Percentiles rank a stretch among this genome's conserved stretches.
These are phyloP conservation scores for Pseudochromis fuscus DNA, from an alignment of 2,797 vertebrate species.

Conservation along the genomic window DNA sequence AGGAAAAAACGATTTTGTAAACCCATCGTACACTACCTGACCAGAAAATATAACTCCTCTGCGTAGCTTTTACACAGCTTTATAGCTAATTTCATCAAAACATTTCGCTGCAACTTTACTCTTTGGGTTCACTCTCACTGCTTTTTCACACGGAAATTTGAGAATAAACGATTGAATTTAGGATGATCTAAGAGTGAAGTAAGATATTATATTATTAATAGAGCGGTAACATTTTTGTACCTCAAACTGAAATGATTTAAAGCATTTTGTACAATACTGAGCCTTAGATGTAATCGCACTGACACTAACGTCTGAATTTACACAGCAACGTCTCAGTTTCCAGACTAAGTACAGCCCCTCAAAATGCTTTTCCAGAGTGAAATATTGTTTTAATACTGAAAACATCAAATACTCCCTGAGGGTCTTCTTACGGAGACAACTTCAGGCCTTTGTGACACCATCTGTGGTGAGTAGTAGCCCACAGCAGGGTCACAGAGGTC, in stretches of 20 bases:
- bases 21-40: no score
- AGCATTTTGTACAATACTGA: slow-evolving; percentile 3
- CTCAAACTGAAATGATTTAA: slow-evolving; percentile 12
- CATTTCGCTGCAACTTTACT: no score
- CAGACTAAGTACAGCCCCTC: background rate
- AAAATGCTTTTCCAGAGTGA: slow-evolving; percentile 37
- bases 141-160: no score
- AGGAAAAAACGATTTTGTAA: no score
- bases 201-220: background rate
- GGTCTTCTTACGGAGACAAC: slow-evolving; percentile 37
- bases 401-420: slow-evolving; percentile 31
- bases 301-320: slow-evolving; percentile 38
- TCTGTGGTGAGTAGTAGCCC: slow-evolving; percentile 25
- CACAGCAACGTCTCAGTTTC: slow-evolving; percentile 19
- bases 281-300: background rate
- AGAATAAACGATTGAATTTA: no score
- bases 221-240: slow-evolving; percentile 9
- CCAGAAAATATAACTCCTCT: no score
- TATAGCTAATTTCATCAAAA: no score
- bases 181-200: no score
- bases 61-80: no score
- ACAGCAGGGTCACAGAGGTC: slow-evolving; percentile 61
- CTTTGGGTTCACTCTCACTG: no score
- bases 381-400: slow-evolving; percentile 57
- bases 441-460: slow-evolving; percentile 32